Percentiles rank a stretch among this genome's conserved stretches.
Conservation (phyloP, 2,888 invertebrate species). For the Bursaphelenchus okinawaensis region DNA sequence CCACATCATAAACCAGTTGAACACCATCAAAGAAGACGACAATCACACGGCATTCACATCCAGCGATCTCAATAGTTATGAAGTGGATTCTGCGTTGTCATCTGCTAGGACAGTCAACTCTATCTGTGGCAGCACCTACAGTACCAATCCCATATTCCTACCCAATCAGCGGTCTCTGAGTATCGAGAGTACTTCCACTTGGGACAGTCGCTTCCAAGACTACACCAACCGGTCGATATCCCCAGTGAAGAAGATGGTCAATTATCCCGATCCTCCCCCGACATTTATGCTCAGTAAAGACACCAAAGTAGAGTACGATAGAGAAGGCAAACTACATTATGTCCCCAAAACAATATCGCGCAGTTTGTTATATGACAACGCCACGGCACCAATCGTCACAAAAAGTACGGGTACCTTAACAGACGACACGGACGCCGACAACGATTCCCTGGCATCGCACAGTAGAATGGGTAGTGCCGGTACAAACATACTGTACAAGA, state of each 20-base stretch:
- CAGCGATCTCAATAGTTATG: conserved; percentile 41
- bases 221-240: conserved; percentile 26
- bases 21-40: conserved; percentile 48
- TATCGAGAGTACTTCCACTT: conserved; percentile 34
- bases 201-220: conserved; percentile 31
- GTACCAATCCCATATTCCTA: conserved; percentile 14
- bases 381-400: conserved; percentile 8
- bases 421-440: conserved; percentile 24
- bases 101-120: conserved; percentile 3
- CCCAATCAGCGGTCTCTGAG: conserved; percentile 30
- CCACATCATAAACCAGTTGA: conserved; percentile 46
- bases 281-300: conserved; percentile 39
- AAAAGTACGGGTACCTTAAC: conserved; percentile 30
- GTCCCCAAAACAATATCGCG: conserved; percentile 27
- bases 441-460: conserved; percentile 20
- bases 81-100: conserved; percentile 7
- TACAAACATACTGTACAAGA: conserved; percentile 54
- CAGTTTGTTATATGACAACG: conserved; percentile 16
- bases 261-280: conserved; percentile 51
- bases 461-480: conserved; percentile 33
- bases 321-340: conserved; percentile 41
- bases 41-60: conserved; percentile 24
- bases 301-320: conserved; percentile 38
- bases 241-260: conserved; percentile 28
- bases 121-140: conserved; percentile 7